A percentile compares a stretch with the other conserved stretches of the same genome.
These are phyloP conservation scores for Xyliphius kryptos DNA, from an alignment of 2,113 vertebrate species.

Conservation along the genomic window DNA sequence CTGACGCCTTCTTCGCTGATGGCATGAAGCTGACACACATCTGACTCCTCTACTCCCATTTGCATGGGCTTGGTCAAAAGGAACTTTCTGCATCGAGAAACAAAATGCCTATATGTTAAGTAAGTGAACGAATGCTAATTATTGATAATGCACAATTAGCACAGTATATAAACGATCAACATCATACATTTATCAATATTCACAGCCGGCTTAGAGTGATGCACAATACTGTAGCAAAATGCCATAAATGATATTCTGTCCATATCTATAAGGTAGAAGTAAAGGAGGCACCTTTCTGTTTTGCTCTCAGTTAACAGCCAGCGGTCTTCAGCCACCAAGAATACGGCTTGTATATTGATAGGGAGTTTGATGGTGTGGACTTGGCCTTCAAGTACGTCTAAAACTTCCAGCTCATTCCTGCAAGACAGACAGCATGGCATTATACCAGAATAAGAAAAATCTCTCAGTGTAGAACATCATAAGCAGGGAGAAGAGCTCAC, in stretches of 20 bases:
- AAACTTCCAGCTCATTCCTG: constrained; percentile 78
- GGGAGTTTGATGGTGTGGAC: constrained; percentile 84
- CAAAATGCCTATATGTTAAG: background rate
- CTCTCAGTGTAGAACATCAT: background rate
- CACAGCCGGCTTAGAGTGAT: too few relatives aligned
- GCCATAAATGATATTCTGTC: too few relatives aligned
- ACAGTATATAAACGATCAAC: too few relatives aligned
- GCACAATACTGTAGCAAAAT: too few relatives aligned
- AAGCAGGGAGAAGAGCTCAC: constrained; percentile 57
- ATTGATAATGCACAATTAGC: too few relatives aligned
- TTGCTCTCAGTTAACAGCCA: constrained; percentile 85
- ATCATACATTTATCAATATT: too few relatives aligned
- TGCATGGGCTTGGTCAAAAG: constrained; percentile 82
- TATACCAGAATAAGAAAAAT: background rate
- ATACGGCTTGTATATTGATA: constrained; percentile 76
- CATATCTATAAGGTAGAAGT: too few relatives aligned
- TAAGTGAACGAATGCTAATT: too few relatives aligned
- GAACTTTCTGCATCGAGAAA: constrained; percentile 74
- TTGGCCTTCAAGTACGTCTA: constrained; percentile 85
- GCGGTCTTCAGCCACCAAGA: constrained; percentile 85
- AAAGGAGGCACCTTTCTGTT: constrained; percentile 73
- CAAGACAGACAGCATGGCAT: constrained; percentile 12
- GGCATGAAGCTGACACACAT: constrained; percentile 78
- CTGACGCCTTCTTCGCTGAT: constrained; percentile 74
- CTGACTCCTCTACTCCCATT: constrained; percentile 69